Percentiles rank a stretch among this genome's conserved stretches.
phyloP scores from a whole-genome alignment of 2,797 vertebrate genomes.

The Agapornis canus region DNA sequence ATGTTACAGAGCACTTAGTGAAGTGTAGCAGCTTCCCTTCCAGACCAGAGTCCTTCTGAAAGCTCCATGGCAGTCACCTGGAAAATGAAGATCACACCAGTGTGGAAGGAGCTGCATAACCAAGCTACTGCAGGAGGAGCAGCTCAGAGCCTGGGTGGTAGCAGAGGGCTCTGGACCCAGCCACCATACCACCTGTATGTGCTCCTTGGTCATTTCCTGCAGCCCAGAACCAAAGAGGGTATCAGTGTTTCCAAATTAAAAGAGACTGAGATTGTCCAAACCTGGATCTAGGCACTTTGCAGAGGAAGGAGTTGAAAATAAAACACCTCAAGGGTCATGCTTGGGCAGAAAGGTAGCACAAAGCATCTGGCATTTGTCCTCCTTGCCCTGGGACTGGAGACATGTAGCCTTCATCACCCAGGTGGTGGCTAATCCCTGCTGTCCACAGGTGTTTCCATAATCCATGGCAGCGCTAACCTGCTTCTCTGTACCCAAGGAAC shows the following conservation, averaged over 20 bases:
- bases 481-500: constrained; percentile 4
- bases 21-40: not conserved
- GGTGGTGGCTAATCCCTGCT: constrained; percentile 30
- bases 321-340: not conserved
- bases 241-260: not conserved
- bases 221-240: not conserved
- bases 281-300: not conserved
- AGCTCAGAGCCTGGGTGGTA: not conserved
- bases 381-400: not conserved
- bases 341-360: not conserved
- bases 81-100: not conserved
- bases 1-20: not conserved
- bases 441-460: constrained; percentile 1
- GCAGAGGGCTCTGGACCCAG: not conserved
- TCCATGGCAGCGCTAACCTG: not conserved
- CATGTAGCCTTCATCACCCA: not conserved
- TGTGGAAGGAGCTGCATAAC: not conserved
- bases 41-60: not conserved
- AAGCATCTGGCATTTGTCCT: not conserved
- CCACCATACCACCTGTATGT: rapidly evolving
- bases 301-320: not conserved
- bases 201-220: not conserved
- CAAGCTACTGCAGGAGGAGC: not conserved
- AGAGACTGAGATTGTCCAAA: not conserved
- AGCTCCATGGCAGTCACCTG: not conserved